These are phyloP conservation scores for Myiothlypis coronata DNA, from an alignment of 2,797 vertebrate species.

Conservation along the genomic window DNA sequence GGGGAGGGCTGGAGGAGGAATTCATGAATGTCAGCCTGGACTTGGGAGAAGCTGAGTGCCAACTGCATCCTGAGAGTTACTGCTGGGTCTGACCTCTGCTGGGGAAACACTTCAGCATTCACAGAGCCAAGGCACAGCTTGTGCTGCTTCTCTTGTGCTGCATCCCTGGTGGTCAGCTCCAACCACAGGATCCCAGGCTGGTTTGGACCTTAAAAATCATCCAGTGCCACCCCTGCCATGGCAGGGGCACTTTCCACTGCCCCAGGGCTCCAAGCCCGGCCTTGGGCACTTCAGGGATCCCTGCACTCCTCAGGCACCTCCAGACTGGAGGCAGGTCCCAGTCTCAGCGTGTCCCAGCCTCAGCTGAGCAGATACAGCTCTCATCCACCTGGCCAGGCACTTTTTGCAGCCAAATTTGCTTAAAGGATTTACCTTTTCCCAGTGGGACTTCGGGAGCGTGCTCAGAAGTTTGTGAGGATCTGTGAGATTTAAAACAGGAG, in stretches of 20 bases:
- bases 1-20: neutral
- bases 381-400: neutral
- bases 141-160: rapidly evolving
- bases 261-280: neutral
- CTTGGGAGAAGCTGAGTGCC: neutral
- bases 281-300: rapidly evolving
- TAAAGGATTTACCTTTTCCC: conserved; percentile 24
- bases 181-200: neutral
- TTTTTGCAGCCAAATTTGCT: neutral
- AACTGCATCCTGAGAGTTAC: neutral
- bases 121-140: neutral
- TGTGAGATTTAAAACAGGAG: neutral
- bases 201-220: neutral
- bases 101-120: neutral
- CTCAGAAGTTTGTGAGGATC: neutral
- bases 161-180: neutral
- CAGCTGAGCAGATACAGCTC: neutral
- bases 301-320: rapidly evolving
- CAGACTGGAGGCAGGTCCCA: neutral
- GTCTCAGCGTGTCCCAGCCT: neutral
- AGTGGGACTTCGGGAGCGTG: neutral
- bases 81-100: neutral
- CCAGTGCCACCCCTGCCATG: neutral
- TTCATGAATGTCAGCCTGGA: neutral
- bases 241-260: neutral